Conservation (phyloP, 2,797 vertebrate genomes). For the Melanotaenia parkinsoni region DNA sequence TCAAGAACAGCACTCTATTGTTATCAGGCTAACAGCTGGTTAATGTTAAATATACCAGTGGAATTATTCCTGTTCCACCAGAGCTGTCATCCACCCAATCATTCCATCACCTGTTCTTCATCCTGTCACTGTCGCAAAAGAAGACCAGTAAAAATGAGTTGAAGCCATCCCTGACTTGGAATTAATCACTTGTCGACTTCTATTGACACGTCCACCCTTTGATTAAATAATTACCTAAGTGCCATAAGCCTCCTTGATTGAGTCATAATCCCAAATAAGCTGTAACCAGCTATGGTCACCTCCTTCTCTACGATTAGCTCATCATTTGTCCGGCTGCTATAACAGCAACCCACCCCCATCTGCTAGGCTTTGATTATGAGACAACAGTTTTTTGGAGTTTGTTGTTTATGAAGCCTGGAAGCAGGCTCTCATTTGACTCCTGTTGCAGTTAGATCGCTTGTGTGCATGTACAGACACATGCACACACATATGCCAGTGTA, state of each 20-base stretch:
- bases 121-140: conserved; percentile 46
- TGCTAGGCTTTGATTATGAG: conserved; percentile 55
- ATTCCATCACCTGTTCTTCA: conserved; percentile 58
- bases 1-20: conserved; percentile 64
- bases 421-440: conserved; percentile 56
- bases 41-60: conserved; percentile 62
- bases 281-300: conserved; percentile 74
- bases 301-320: conserved; percentile 71
- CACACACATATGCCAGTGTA: conserved; percentile 47
- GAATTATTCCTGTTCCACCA: conserved; percentile 63
- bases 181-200: conserved; percentile 81
- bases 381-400: conserved; percentile 40
- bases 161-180: conserved; percentile 75
- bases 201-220: conserved; percentile 82
- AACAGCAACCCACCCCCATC: conserved; percentile 53
- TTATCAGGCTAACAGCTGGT: conserved; percentile 51
- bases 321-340: conserved; percentile 63
- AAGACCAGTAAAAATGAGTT: conserved; percentile 67
- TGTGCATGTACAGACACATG: conserved; percentile 32
- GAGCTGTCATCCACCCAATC: conserved; percentile 73
- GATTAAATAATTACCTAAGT: conserved; percentile 86
- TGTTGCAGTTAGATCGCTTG: conserved; percentile 25
- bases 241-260: conserved; percentile 79
- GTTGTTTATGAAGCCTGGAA: conserved; percentile 37
- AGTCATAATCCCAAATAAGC: conserved; percentile 83